Base-by-base conservation (phyloP, 2,797 vertebrate genomes). In the Pseudochirops cupreus region DNA sequence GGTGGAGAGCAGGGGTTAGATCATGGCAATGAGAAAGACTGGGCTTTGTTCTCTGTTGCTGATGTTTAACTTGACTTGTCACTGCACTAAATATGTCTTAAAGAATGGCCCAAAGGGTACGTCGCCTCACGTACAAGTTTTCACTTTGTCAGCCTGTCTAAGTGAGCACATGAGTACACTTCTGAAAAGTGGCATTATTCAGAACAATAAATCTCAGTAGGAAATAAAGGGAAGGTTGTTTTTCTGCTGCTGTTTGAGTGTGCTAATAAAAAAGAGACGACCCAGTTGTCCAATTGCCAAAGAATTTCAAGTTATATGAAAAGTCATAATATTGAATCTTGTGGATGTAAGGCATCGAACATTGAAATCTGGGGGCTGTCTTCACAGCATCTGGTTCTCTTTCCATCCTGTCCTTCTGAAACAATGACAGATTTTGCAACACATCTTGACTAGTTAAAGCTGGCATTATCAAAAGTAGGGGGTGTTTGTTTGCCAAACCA, bases 121-220 rank as follows among this genome's bases (percentile, higher is more conserved):
- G 98, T 98, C 95, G 97, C 98, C 97, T 98, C 98, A 98, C 98
- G 96, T 98, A 95, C 87, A 74, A 97, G 97, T 97, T 97, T 98
- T 97, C 98, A 98, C 97, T 98, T 97, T 98, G 98, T 98, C 97
- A 97, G 98, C 94, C 98, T 98, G 98, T 98, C 98, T 98, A 97
- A 97, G 93, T 98, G 97, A 98, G 95, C 98, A 98, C 98, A 97
- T 98, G 98, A 96, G 97, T 98, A 98, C 98, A 96, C 96, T 98
- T 98, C 97, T 98, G 98, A 98, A 98, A 98, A 98, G 97, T 97
- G 33, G 96, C 98, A 97, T 98, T 97, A 98, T 98, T 98, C 98
- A 98, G 98, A 97, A 98, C 97, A 98, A 97, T 98, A 98, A 98
- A 98, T 98, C 97, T 98, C 97, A 98, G 96, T 97, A 95, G 97